Base-by-base conservation (phyloP, 1,140 invertebrate genomes). In the Chlorops oryzae region DNA sequence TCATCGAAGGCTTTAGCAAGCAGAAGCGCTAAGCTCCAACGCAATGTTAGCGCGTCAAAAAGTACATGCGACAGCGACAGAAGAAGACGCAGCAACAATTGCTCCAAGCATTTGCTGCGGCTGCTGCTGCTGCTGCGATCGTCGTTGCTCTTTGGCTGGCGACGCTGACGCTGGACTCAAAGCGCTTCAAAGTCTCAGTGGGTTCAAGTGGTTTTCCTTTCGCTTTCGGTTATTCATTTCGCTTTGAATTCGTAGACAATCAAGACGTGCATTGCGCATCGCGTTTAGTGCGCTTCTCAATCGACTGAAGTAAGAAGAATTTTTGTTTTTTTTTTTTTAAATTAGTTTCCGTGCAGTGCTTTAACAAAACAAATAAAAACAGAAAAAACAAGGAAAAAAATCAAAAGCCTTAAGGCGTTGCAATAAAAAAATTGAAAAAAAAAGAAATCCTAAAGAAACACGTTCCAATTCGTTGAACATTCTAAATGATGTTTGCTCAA, bases 221-320 rank as follows among this genome's bases (percentile, higher is more conserved):
- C 66, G 66, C 60, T 66, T 69, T 69, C 59, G 58, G 59, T 58
- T 69, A 62, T 67, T 70, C 66, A 70, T 69, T 70, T 69, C 62
- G 66, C 60, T 65, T 70, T 61, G 65, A 70, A 61, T 59, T 59
- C 58, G 62, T 69, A 56, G 59, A 65, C 66, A 63, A 66, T 66
- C 58, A 63, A 65, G 66, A 69, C 61, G 65, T 62, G 69, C 57
- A 63, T 59, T 62, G 66, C 66, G 66, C 66, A 65, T 64, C 61
- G 52, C 55, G 55, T 55, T 56, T 59, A 28, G 27, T 22, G 37
- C 46, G 35, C 35, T 24, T 39, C 35, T 51, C n/a, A n/a, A n/a
- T n/a, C n/a, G n/a, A n/a, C n/a, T n/a, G n/a, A n/a, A n/a, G n/a
- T n/a, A n/a, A n/a, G n/a, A n/a, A n/a, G n/a, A n/a, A n/a, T n/a